phyloP scores from a whole-genome alignment of 2,113 vertebrate genomes.

The Coptodon bakossiorum region DNA sequence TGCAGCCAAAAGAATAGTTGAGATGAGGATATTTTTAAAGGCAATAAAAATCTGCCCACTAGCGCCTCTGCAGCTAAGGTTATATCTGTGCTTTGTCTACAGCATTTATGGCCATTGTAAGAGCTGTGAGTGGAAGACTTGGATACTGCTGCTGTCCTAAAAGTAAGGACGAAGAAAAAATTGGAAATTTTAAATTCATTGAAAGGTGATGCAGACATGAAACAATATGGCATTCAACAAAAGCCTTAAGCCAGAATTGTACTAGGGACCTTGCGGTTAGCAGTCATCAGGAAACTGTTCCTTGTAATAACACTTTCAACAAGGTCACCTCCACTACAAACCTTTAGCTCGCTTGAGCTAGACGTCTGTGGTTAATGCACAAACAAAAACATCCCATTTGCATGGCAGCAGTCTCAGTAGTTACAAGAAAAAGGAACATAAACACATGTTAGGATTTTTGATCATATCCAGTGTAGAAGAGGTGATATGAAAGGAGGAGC shows the following conservation, averaged over 20 bases:
- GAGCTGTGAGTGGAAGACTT: neutral
- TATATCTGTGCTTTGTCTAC: neutral
- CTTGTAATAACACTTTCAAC: neutral
- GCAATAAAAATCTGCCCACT: neutral
- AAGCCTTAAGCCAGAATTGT: neutral
- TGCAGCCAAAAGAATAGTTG: neutral
- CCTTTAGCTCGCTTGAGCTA: neutral
- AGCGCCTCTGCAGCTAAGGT: neutral
- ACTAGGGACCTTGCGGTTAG: neutral
- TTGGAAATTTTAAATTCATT: neutral
- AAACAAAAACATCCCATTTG: neutral
- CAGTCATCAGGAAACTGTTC: neutral
- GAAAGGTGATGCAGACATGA: neutral
- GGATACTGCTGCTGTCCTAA: neutral
- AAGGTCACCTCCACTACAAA: neutral
- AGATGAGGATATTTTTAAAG: neutral
- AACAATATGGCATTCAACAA: neutral
- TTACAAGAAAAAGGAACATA: neutral
- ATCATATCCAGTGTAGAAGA: neutral
- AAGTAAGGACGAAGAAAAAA: neutral
- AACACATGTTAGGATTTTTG: neutral
- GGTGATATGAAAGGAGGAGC: neutral
- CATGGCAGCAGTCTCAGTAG: neutral
- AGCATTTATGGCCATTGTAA: neutral
- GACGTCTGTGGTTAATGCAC: rapidly evolving